Conservation (phyloP, 2,797 vertebrate species). For the Pseudomugil gertrudae region DNA sequence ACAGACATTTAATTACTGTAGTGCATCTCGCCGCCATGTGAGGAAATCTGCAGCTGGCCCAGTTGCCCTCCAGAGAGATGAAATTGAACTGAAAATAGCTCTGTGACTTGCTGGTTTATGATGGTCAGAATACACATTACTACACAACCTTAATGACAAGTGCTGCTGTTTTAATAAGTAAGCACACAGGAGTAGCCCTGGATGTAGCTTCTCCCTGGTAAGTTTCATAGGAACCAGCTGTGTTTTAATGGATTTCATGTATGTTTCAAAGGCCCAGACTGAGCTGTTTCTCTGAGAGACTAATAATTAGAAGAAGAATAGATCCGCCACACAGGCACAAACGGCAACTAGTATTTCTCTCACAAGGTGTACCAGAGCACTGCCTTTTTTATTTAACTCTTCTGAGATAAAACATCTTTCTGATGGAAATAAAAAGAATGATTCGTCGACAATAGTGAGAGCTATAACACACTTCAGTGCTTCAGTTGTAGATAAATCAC, state of each 20-base stretch:
- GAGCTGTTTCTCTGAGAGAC: slow-evolving; percentile 44
- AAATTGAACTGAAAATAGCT: slow-evolving; percentile 67
- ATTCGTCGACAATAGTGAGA: slow-evolving; percentile 36
- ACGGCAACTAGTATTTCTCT: slow-evolving; percentile 15
- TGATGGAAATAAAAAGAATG: slow-evolving; percentile 27
- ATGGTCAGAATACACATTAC: slow-evolving; percentile 60
- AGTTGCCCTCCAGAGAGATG: slow-evolving; percentile 57
- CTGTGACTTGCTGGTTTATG: slow-evolving; percentile 63
- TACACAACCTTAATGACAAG: slow-evolving; percentile 59
- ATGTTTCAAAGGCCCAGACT: slow-evolving; percentile 69
- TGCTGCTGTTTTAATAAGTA: slow-evolving; percentile 69
- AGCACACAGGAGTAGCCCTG: slow-evolving; percentile 31
- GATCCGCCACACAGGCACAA: slow-evolving; percentile 24
- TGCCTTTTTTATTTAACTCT: slow-evolving; percentile 39
- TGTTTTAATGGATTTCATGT: slow-evolving; percentile 73
- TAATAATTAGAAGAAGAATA: slow-evolving; percentile 59
- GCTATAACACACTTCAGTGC: slow-evolving; percentile 31
- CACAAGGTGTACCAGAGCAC: slow-evolving; percentile 21
- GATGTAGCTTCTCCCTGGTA: slow-evolving; percentile 47
- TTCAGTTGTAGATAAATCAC: slow-evolving; percentile 47
- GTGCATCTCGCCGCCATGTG: slow-evolving; percentile 55
- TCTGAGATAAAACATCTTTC: slow-evolving; percentile 29
- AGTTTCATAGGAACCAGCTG: slow-evolving; percentile 66
- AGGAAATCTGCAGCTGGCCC: slow-evolving; percentile 65
- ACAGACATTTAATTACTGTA: slow-evolving; percentile 73